phyloP scores from a whole-genome alignment of 2,797 vertebrate species.

The Hoplostethus mediterraneus region DNA sequence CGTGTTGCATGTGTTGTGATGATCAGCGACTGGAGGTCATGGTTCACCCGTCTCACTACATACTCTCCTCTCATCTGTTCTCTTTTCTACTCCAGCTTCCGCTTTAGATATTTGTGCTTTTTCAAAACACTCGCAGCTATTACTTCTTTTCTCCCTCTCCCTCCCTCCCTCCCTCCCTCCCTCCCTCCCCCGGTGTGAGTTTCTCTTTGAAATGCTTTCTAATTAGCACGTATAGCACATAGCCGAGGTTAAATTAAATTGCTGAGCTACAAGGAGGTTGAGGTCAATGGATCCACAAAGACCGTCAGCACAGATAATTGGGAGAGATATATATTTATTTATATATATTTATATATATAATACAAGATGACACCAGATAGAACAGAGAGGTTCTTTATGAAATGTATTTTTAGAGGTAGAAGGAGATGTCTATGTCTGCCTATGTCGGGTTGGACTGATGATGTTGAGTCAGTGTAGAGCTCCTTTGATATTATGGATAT shows the following conservation, averaged over 20 bases:
- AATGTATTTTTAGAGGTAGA: constrained; percentile 75
- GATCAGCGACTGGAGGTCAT: constrained; percentile 24
- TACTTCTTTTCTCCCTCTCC: constrained; percentile 48
- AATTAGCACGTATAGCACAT: constrained; percentile 80
- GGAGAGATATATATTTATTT: constrained; percentile 48
- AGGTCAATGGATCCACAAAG: constrained; percentile 82
- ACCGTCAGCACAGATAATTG: constrained; percentile 83
- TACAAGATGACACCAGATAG: constrained; percentile 78
- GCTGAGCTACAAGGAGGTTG: constrained; percentile 79
- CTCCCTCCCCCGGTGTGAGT: constrained; percentile 51
- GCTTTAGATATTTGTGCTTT: constrained; percentile 37
- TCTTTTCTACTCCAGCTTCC: constrained; percentile 30
- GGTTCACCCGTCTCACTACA: too few relatives aligned
- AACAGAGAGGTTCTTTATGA: constrained; percentile 54
- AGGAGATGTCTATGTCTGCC: constrained; percentile 17
- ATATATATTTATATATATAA: background rate
- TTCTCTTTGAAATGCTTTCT: constrained; percentile 82
- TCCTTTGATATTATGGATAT: constrained; percentile 8
- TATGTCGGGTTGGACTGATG: constrained; percentile 20
- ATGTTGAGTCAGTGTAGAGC: constrained; percentile 2
- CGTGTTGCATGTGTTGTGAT: background rate
- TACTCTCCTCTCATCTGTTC: constrained; percentile 9
- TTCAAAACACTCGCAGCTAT: constrained; percentile 62
- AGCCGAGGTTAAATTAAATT: constrained; percentile 84
- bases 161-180: constrained; percentile 31